Evolutionary conservation across 2,888 invertebrate genomes (phyloP).

Genomic region (Noctua janthe): DNA sequence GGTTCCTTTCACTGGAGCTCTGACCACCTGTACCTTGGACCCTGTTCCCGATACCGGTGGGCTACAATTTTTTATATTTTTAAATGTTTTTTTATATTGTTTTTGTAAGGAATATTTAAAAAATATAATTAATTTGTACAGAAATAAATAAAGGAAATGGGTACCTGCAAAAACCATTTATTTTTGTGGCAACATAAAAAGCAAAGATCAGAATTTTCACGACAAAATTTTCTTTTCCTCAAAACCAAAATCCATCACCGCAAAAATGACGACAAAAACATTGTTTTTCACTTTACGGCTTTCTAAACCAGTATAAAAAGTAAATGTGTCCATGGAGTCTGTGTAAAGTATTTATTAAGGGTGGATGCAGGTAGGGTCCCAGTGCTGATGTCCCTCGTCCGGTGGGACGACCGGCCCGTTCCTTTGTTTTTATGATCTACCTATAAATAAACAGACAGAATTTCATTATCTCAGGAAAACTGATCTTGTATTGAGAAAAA

Average conservation of each 20-base stretch:
- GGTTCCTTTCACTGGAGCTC: too few species aligned
- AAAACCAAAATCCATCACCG: constrained; percentile 17
- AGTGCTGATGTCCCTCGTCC: constrained; percentile 60
- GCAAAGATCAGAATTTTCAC: background rate
- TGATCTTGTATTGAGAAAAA: constrained; percentile 23
- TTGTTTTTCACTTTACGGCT: constrained; percentile 72
- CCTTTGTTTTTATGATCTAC: constrained; percentile 75
- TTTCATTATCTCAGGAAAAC: constrained; percentile 61
- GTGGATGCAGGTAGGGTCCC: constrained; percentile 53
- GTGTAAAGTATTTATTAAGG: constrained; percentile 83
- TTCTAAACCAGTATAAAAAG: constrained; percentile 72
- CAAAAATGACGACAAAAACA: constrained; percentile 50
- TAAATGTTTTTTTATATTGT: too few species aligned
- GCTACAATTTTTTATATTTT: too few species aligned
- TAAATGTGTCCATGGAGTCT: constrained; percentile 70
- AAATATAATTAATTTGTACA: too few species aligned
- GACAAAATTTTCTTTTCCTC: background rate
- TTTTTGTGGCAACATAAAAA: background rate
- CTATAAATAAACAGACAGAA: constrained; percentile 58
- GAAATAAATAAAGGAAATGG: too few species aligned
- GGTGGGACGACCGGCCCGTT: constrained; percentile 71
- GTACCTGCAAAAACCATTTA: background rate
- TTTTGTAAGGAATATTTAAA: too few species aligned
- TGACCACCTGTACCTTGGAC: too few species aligned
- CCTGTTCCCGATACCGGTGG: too few species aligned